phyloP scores from a whole-genome alignment of 2,888 invertebrate genomes.

The Drosophila maculinotata region DNA sequence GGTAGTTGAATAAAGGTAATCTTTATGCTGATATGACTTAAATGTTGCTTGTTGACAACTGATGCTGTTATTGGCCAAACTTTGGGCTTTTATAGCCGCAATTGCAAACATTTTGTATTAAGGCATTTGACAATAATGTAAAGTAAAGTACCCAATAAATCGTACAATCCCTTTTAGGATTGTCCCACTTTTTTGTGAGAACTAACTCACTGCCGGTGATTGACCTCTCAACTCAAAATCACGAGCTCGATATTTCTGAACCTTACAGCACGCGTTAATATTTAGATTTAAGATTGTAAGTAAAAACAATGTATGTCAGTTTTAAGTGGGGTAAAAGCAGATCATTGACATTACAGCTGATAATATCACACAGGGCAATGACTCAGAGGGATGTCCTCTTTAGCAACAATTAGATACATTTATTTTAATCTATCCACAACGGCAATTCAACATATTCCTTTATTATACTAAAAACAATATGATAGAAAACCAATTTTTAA shows the following conservation, averaged over 20 bases:
- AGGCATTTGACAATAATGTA: not conserved
- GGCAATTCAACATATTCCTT: too few relatives aligned
- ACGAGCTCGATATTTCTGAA: not conserved
- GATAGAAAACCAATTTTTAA: too few relatives aligned
- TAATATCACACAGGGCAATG: not conserved
- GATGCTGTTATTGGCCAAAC: slow-evolving; percentile 2
- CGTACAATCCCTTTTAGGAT: not conserved
- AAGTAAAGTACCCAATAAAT: not conserved
- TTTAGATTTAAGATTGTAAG: not conserved
- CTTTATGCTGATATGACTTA: not conserved
- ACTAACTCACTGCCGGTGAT: not conserved
- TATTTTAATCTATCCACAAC: too few relatives aligned
- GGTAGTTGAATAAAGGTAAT: not conserved
- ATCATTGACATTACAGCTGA: not conserved
- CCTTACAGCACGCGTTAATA: not conserved
- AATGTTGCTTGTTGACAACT: slow-evolving; percentile 12
- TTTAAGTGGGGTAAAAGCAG: slow-evolving; percentile 1
- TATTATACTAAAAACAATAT: too few relatives aligned
- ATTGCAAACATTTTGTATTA: not conserved
- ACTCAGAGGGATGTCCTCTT: too few relatives aligned
- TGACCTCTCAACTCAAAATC: not conserved
- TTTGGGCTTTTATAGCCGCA: slow-evolving; percentile 12
- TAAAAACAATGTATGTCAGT: not conserved
- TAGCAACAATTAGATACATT: too few relatives aligned
- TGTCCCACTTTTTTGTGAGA: not conserved